Evolutionary conservation across 2,888 invertebrate genomes (phyloP).

Genomic region (Brassicogethes aeneus): DNA sequence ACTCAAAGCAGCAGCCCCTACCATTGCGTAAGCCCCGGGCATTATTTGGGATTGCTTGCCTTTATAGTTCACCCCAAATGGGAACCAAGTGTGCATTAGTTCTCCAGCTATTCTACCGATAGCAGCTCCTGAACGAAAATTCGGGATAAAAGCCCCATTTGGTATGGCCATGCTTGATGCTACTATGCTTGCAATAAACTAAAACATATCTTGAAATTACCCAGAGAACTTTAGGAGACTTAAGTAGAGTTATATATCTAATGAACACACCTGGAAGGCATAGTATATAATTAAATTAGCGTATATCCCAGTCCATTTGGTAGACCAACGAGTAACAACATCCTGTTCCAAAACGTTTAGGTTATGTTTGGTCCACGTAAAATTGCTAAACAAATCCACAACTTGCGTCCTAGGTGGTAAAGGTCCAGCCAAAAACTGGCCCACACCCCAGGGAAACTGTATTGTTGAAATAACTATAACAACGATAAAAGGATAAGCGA

Average conservation of each 20-base stretch:
- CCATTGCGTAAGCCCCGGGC: slow-evolving; percentile 92
- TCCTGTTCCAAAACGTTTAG: slow-evolving; percentile 75
- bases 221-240: too few species aligned
- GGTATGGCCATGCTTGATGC: slow-evolving; percentile 95
- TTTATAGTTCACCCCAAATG: slow-evolving; percentile 76
- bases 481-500: slow-evolving; percentile 87
- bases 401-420: slow-evolving; percentile 49
- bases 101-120: slow-evolving; percentile 90
- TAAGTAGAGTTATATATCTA: slow-evolving; percentile 47
- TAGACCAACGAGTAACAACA: slow-evolving; percentile 80
- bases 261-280: slow-evolving; percentile 61
- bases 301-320: slow-evolving; percentile 73
- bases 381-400: slow-evolving; percentile 80
- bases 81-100: slow-evolving; percentile 89
- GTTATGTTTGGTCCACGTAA: slow-evolving; percentile 82
- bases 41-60: slow-evolving; percentile 74
- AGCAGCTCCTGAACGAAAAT: slow-evolving; percentile 93
- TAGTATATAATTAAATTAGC: slow-evolving; percentile 78
- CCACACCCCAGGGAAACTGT: slow-evolving; percentile 84
- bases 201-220: slow-evolving; percentile 22
- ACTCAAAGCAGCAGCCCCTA: slow-evolving; percentile 88
- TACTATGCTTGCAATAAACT: slow-evolving; percentile 82
- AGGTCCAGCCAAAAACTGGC: slow-evolving; percentile 45
- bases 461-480: slow-evolving; percentile 70
- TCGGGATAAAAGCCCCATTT: slow-evolving; percentile 93